Conservation (phyloP, 2,797 vertebrate species). For the Cercopithecus neglectus region DNA sequence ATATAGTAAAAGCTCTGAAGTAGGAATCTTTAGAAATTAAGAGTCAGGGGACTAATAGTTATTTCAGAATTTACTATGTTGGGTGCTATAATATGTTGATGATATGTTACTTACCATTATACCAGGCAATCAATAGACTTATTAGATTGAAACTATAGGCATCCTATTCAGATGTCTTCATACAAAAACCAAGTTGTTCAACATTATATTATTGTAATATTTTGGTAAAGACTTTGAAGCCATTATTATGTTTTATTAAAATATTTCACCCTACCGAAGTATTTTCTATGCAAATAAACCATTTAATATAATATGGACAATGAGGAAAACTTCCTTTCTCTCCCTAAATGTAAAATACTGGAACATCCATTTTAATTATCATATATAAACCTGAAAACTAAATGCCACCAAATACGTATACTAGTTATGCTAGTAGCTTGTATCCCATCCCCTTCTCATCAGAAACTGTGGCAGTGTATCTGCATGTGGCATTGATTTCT, state of each 20-base stretch:
- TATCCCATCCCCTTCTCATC: conserved; percentile 27
- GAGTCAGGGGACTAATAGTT: not conserved
- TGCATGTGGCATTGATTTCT: conserved; percentile 82
- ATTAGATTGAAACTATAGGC: not conserved
- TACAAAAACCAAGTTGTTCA: not conserved
- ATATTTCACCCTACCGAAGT: not conserved
- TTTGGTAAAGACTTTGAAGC: not conserved
- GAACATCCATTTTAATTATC: conserved; percentile 44
- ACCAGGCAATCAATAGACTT: not conserved
- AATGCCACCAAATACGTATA: conserved; percentile 2
- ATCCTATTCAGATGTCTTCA: not conserved
- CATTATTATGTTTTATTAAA: not conserved
- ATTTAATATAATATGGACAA: conserved; percentile 46
- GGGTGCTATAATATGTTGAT: not conserved
- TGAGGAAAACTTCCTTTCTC: not conserved
- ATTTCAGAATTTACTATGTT: not conserved
- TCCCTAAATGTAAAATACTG: conserved; percentile 57
- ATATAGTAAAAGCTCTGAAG: not conserved
- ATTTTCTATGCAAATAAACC: conserved; percentile 49
- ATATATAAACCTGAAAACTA: conserved; percentile 51
- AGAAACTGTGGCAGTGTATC: conserved; percentile 31
- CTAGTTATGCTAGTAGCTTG: not conserved
- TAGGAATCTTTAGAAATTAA: not conserved
- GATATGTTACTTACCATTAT: not conserved
- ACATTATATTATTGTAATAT: not conserved